Evolutionary conservation across 2,113 vertebrate species (phyloP).

Genomic region (Ginglymostoma cirratum): DNA sequence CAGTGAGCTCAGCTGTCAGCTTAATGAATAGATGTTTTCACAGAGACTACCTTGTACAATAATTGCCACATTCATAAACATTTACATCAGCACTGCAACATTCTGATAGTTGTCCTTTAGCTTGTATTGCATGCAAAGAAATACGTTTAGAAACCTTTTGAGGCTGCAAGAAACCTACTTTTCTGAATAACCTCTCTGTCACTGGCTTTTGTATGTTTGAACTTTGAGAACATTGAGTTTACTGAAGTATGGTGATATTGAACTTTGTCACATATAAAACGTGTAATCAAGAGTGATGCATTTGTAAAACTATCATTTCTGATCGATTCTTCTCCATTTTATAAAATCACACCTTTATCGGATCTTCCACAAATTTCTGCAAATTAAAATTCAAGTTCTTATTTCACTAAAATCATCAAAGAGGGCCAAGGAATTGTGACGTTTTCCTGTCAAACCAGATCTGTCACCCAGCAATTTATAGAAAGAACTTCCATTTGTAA

Average conservation of each 20-base stretch:
- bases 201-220: neutral
- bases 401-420: neutral
- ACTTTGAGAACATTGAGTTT: neutral
- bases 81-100: neutral
- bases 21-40: slow-evolving; percentile 30
- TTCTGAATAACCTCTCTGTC: neutral
- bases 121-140: neutral
- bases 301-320: neutral
- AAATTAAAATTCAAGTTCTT: neutral
- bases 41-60: slow-evolving; percentile 21
- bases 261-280: neutral
- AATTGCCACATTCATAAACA: slow-evolving; percentile 25
- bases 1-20: slow-evolving; percentile 10
- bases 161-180: neutral
- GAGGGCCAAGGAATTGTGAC: neutral
- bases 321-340: too few species aligned
- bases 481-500: neutral
- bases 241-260: neutral
- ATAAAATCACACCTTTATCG: neutral
- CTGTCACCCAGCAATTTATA: neutral
- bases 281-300: neutral
- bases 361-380: neutral
- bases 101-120: neutral
- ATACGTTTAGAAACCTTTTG: neutral
- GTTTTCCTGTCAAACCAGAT: neutral